A percentile compares a stretch with the other conserved stretches of the same genome.
Evolutionary conservation across 1,140 invertebrate species (phyloP).

Genomic region (Telenomus remus): DNA sequence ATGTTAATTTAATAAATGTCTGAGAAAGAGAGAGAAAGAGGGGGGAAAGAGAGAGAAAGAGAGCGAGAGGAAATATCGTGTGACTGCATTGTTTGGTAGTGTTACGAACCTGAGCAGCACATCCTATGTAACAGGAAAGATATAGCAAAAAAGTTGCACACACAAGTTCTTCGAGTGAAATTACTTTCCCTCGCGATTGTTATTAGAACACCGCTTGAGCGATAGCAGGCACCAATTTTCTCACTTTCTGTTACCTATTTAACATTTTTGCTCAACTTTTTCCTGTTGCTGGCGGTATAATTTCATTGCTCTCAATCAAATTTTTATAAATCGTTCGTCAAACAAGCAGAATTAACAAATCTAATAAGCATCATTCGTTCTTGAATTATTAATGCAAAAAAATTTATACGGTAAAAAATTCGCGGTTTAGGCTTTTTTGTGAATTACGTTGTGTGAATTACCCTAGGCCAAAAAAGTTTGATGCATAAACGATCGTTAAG

Average conservation of each 20-base stretch:
- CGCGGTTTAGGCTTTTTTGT: too few relatives aligned
- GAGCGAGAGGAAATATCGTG: slow-evolving; percentile 5
- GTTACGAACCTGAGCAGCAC: slow-evolving; percentile 20
- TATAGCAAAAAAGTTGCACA: slow-evolving; percentile 45
- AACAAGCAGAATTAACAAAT: not conserved
- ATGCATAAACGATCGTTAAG: too few relatives aligned
- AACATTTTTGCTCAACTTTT: slow-evolving; percentile 34
- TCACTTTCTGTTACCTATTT: slow-evolving; percentile 52
- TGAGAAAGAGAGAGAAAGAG: slow-evolving; percentile 12
- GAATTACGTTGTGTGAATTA: too few relatives aligned
- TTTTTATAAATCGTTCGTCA: not conserved
- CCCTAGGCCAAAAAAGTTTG: too few relatives aligned
- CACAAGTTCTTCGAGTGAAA: slow-evolving; percentile 47
- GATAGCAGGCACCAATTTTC: slow-evolving; percentile 39
- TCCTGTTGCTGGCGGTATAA: not conserved
- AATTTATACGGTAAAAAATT: too few relatives aligned
- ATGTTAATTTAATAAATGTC: slow-evolving; percentile 42
- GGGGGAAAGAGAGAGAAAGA: too few relatives aligned
- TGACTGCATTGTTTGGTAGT: slow-evolving; percentile 34
- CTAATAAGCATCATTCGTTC: too few relatives aligned
- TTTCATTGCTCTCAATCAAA: not conserved
- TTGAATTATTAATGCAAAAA: too few relatives aligned
- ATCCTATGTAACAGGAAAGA: slow-evolving; percentile 41
- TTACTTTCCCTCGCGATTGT: slow-evolving; percentile 55
- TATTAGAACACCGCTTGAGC: slow-evolving; percentile 46